Base-by-base conservation (phyloP, 2,113 vertebrate species). In the Diglossa brunneiventris region DNA sequence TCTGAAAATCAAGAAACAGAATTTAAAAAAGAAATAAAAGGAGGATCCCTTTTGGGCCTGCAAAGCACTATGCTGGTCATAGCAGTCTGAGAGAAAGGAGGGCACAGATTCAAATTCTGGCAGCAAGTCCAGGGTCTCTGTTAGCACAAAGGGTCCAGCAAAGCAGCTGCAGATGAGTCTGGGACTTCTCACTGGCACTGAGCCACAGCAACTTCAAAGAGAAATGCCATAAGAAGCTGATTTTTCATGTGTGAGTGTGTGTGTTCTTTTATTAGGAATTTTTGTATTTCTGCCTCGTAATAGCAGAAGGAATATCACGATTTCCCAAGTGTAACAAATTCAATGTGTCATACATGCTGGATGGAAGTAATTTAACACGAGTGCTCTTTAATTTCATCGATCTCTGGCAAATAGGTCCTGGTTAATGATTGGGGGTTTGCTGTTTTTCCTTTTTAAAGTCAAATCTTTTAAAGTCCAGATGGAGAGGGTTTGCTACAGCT, bases 361-460 rank as follows among this genome's bases (percentile, higher is more conserved):
- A 96, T 97, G 96, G 97, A 97, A 97, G 88, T 75, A 95, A 98
- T 97, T 94, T 96, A 97, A 96, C 91, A 95, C 3, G 56, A 97
- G 91, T 7, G 10, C 50, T 92, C 96, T 97, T 97, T 97, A 96
- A 97, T 98, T 97, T 97, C 96, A 89, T 76, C 90, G 90, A 92
- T 95, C 89, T 94, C 92, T 89, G 96, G 97, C 92, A 93, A 95
- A 83, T 33, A 82, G 81, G 89, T 95, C 76, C 92, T 82, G 84
- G 56, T 92, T 97, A 98, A 98, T 93, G 96, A 96, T 93, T 7
- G 8, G 89, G 66, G 64, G 28, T 1, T 80, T 74, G 76, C 72
- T 86, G 83, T 20, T 94, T 89, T 88, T 58, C 59, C 37, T 91
- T 92, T 95, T 95, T 95, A 75, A 97, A 97, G 88, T 90, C 35